Evolutionary conservation across 1,140 invertebrate genomes (phyloP).

Genomic region (Triops longicaudatus): DNA sequence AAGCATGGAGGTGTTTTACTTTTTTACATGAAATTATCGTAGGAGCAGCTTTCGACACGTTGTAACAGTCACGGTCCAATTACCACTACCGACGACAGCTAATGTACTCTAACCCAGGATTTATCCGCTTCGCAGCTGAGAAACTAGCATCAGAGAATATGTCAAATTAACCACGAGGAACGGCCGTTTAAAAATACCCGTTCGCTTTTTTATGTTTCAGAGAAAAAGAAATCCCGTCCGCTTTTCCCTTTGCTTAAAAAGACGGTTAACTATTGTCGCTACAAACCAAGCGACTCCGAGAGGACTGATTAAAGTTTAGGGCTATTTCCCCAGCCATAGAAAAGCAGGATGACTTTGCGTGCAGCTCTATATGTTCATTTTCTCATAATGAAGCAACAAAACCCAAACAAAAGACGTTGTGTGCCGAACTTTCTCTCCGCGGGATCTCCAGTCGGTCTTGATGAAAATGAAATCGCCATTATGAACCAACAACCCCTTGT

Average conservation of each 20-base stretch:
- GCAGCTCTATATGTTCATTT: background rate
- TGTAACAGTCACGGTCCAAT: background rate
- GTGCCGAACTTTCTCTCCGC: background rate
- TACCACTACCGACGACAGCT: background rate
- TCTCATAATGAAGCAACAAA: slow-evolving; percentile 2
- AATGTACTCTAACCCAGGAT: background rate
- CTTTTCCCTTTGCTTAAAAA: background rate
- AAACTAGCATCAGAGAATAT: background rate
- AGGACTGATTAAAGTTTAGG: background rate
- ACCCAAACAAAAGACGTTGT: background rate
- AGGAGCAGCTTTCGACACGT: background rate
- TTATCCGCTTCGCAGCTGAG: background rate
- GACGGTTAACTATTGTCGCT: background rate
- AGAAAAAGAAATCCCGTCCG: background rate
- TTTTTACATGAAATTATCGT: background rate
- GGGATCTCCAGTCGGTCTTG: background rate
- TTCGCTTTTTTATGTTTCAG: background rate
- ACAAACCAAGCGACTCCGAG: background rate
- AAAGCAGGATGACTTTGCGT: background rate
- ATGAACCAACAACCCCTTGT: background rate
- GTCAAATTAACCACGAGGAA: background rate
- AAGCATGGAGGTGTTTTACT: background rate
- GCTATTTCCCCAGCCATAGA: background rate
- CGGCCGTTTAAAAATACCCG: background rate
- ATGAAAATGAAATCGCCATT: slow-evolving; percentile 12